phyloP scores from a whole-genome alignment of 2,113 vertebrate species.

The Hipposideros armiger region DNA sequence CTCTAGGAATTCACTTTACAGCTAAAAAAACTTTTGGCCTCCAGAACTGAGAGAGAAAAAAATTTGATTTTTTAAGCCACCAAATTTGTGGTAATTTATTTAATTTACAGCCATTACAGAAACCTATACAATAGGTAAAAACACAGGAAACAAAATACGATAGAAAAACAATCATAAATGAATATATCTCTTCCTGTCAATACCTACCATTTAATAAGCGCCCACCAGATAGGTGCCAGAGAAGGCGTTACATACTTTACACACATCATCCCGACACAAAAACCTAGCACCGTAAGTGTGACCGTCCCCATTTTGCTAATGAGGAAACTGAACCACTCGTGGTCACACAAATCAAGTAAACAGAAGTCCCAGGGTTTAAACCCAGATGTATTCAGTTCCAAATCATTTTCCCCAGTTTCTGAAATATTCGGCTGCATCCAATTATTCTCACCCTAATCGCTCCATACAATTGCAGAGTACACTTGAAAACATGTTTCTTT shows the following conservation, averaged over 20 bases:
- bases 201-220: not conserved
- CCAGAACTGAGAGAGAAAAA: not conserved
- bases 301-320: not conserved
- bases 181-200: not conserved
- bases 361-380: not conserved
- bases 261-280: too few species aligned
- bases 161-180: not conserved
- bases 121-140: not conserved
- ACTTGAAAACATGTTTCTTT: not conserved
- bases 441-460: not conserved
- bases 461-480: not conserved
- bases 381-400: not conserved
- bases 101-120: not conserved
- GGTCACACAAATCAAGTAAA: not conserved
- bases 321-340: not conserved
- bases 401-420: not conserved
- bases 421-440: not conserved
- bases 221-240: not conserved
- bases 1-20: too few species aligned
- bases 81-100: not conserved
- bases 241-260: not conserved
- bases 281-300: not conserved
- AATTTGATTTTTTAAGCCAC: not conserved
- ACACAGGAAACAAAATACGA: not conserved
- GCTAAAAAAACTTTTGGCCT: too few species aligned